These are phyloP conservation scores for Aphrophora alni DNA, from an alignment of 2,888 invertebrate genomes.

Conservation along the genomic window DNA sequence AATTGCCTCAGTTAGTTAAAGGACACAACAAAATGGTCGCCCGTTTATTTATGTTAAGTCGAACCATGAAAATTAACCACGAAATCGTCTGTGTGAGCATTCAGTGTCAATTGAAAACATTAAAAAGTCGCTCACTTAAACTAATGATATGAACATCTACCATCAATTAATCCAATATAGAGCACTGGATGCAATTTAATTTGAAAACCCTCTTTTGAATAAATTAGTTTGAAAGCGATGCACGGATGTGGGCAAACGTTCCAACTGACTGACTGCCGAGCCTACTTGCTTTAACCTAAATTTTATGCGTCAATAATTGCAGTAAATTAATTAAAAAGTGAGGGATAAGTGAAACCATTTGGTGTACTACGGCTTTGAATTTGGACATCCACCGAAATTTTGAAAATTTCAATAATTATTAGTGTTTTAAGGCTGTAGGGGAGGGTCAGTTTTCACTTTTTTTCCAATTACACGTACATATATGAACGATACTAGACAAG, in stretches of 20 bases:
- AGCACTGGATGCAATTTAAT: not conserved
- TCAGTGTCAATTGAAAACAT: not conserved
- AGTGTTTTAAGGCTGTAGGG: too few relatives aligned
- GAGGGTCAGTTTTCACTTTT: too few relatives aligned
- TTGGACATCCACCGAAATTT: too few relatives aligned
- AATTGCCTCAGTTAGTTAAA: not conserved
- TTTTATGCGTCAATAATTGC: not conserved
- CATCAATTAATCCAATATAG: not conserved
- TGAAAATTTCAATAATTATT: too few relatives aligned
- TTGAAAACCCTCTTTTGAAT: not conserved
- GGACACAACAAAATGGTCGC: not conserved
- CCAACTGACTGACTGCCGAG: not conserved
- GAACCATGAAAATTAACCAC: not conserved
- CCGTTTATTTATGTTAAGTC: not conserved
- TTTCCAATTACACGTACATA: too few relatives aligned
- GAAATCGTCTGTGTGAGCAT: not conserved
- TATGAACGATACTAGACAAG: too few relatives aligned
- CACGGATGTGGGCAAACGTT: not conserved
- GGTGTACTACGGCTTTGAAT: too few relatives aligned
- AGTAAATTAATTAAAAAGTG: not conserved
- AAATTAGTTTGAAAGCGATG: not conserved
- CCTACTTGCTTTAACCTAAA: not conserved
- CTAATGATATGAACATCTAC: constrained; percentile 1
- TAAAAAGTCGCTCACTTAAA: not conserved
- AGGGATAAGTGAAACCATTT: too few relatives aligned